Percentiles rank a stretch among this genome's conserved stretches.
phyloP scores from a whole-genome alignment of 2,888 invertebrate species.

The Hypsopygia costalis region DNA sequence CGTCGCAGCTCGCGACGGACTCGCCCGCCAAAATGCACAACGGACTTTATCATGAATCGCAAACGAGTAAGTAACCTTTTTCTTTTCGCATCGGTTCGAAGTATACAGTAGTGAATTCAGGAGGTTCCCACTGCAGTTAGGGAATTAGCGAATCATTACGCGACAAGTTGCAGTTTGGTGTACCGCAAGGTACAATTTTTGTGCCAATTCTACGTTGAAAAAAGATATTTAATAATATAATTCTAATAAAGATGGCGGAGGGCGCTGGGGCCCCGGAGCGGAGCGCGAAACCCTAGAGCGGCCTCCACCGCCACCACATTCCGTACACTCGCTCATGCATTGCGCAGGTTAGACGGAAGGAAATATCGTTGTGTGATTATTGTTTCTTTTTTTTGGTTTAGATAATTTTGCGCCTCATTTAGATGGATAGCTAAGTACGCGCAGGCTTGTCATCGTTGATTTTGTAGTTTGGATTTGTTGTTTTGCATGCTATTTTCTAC shows the following conservation, averaged over 20 bases:
- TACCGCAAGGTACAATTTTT: constrained; percentile 18
- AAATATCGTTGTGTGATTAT: constrained; percentile 14
- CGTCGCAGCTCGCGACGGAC: constrained; percentile 94
- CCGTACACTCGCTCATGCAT: constrained; percentile 86
- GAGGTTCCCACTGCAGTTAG: too few relatives aligned
- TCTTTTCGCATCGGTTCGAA: too few relatives aligned
- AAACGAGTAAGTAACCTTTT: constrained; percentile 74
- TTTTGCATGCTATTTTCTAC: constrained; percentile 20
- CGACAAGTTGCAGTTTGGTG: background rate
- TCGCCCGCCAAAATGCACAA: constrained; percentile 92
- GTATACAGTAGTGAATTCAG: too few relatives aligned
- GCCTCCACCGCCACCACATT: constrained; percentile 85
- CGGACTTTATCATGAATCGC: constrained; percentile 85
- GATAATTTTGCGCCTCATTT: constrained; percentile 12
- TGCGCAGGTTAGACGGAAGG: constrained; percentile 84
- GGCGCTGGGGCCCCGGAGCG: constrained; percentile 41
- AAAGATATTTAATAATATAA: background rate
- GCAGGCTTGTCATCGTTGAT: background rate
- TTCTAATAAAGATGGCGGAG: constrained; percentile 65
- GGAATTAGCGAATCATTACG: too few relatives aligned
- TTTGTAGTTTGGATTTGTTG: constrained; percentile 12
- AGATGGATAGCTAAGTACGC: background rate
- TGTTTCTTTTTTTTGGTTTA: constrained; percentile 11
- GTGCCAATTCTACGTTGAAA: constrained; percentile 3
- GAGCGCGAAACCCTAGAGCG: constrained; percentile 40